Base-by-base conservation (phyloP, 2,888 invertebrate genomes). In the Ypsolopha sequella region DNA sequence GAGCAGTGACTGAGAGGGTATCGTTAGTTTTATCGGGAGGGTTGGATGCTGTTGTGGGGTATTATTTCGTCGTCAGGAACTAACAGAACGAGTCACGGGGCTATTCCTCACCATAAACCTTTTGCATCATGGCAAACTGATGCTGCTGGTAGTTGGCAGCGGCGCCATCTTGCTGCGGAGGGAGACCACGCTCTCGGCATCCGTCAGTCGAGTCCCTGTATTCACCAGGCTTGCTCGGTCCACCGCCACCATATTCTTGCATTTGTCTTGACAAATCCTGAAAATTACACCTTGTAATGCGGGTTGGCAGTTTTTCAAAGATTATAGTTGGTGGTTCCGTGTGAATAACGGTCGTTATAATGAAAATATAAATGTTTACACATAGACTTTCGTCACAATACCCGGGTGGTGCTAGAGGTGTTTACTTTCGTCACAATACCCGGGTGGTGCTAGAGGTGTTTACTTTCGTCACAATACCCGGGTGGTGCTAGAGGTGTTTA, bases 221-320 rank as follows among this genome's bases (percentile, higher is more conserved):
- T 55, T 80, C 80, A 61, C 71, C 75, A 58, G 72, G 60, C 66
- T 82, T 80, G 63, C 61, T 80, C 55, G 82, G 69, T 55, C 65
- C 68, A 43, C 72, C 68, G 62, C 72, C 70, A 68, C 77, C 85
- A 86, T 82, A 81, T 64, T 86, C 85, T 84, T 84, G 85, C 85
- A 86, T 86, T 77, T 73, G 80, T 70, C 72, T 76, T 55, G 64
- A 60, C 59, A 24, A 24, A 24, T 4, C 24, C 24, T 24, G 24
- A 24, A 24, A 24, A 24, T 2, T 24, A 24, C 24, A 24, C 24
- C 24, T 24, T 3, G 24, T 24, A 24, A 24, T 24, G 24, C 24
- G 24, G 24, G 24, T 4, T 24, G 24, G 24, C 24, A 24, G 24
- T 24, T 24, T 24, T 2, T 2, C 24, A 24, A 24, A 24, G 2